Evolutionary conservation across 2,888 invertebrate species (phyloP).

Genomic region (Dromius quadrimaculatus): DNA sequence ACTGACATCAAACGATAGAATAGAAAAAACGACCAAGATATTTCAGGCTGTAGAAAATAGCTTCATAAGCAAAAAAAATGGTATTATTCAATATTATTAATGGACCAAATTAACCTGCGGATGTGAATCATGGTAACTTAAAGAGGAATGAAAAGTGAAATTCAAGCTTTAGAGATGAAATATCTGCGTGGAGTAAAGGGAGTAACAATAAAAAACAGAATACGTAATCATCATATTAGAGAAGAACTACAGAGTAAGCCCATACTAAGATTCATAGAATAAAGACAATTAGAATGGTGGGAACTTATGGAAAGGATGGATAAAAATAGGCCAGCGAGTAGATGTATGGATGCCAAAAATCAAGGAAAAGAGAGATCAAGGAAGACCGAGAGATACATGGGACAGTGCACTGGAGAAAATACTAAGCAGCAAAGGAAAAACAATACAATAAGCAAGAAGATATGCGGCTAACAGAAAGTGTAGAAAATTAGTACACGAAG

Average conservation of each 20-base stretch:
- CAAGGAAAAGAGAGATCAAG: slow-evolving; percentile 38
- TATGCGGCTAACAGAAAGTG: background rate
- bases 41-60: no score
- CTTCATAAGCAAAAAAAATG: no score
- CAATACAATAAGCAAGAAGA: no score
- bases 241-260: slow-evolving; percentile 46
- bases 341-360: no score
- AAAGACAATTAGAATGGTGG: slow-evolving; percentile 53
- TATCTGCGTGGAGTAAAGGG: no score
- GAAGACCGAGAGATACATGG: no score
- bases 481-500: background rate
- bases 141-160: slow-evolving; percentile 48
- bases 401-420: no score
- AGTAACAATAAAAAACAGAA: slow-evolving; percentile 47
- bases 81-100: slow-evolving; percentile 48
- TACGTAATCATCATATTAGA: slow-evolving; percentile 46
- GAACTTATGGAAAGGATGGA: slow-evolving; percentile 50
- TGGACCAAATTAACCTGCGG: slow-evolving; percentile 51
- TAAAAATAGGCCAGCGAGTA: no score
- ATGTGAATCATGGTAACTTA: slow-evolving; percentile 47
- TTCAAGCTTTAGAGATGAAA: slow-evolving; percentile 53
- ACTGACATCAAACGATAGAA: background rate
- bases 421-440: no score
- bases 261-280: slow-evolving; percentile 49
- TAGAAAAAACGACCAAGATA: slow-evolving; percentile 20